Evolutionary conservation across 1,140 invertebrate genomes (phyloP), one percentile per base, ranked within the genome.

Genomic region (Ephestia elutella): DNA sequence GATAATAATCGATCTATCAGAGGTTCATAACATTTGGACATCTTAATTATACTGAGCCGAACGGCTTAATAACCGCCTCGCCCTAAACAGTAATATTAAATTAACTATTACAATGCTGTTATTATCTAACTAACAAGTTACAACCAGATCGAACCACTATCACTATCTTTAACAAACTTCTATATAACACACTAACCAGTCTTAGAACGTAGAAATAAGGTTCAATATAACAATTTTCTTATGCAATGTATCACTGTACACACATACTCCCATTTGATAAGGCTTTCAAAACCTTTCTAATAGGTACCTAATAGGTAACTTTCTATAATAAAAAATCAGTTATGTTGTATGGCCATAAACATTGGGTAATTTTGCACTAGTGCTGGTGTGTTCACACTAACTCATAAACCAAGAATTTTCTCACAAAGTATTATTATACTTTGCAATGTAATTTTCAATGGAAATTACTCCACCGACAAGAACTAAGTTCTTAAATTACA

Each of bases 51-150:
- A 44, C 15, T 10, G 13, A 5, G 2, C 2, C 38, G 10, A 44
- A 44, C 38, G 10, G 32, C 5, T 44, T 15, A 44, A 44, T 44
- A 44, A 44, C 13, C 2, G n/a, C 38, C 30, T 44, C 13, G n/a
- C 32, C 13, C 13, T 44, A n/a, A 15, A n/a, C 4, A 44, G 5
- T 15, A 7, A 15, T 9, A 44, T 44, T 44, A 17, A 44, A n/a
- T 44, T 44, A 44, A 44, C 38, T 44, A 44, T 44, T 44, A 44
- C 38, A 44, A 44, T 44, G 15, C 38, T 3, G 38, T 44, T 44
- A 44, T 44, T 44, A 44, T 17, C 13, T 35, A 35, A 35, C 38
- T 44, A 17, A 15, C 38, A 44, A 44, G 38, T 44, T 17, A 44
- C 38, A 15, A 9, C 38, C 38, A 44, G 15, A 10, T 10, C 38